A percentile compares a stretch with the other conserved stretches of the same genome.
Conservation (phyloP, 2,888 invertebrate genomes). For the Torymus auratus region DNA sequence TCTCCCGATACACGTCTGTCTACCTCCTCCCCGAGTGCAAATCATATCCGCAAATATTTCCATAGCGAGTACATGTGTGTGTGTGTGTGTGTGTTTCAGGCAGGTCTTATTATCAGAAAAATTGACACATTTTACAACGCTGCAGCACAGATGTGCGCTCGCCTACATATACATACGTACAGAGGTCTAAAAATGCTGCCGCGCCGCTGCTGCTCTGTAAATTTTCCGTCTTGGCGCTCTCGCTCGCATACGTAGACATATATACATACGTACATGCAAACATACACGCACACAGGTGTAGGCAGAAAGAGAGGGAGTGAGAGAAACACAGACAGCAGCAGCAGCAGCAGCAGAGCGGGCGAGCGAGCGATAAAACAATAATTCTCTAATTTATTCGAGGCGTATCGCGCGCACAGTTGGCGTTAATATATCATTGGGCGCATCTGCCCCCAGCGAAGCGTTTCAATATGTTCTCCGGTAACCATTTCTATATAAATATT, state of each 20-base stretch:
- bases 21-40: constrained; percentile 5
- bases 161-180: too few relatives aligned
- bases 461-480: constrained; percentile 74
- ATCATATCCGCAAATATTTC: constrained; percentile 43
- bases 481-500: constrained; percentile 72
- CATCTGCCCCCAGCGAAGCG: constrained; percentile 75
- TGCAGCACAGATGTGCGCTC: constrained; percentile 29
- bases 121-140: constrained; percentile 26
- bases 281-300: too few relatives aligned
- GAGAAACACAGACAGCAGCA: not conserved
- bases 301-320: not conserved
- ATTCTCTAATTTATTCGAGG: constrained; percentile 76
- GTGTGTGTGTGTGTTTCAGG: not conserved
- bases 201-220: constrained; percentile 2
- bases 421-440: constrained; percentile 76
- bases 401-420: constrained; percentile 75
- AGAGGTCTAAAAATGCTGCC: constrained; percentile 9
- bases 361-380: constrained; percentile 74
- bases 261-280: too few relatives aligned
- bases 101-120: constrained; percentile 34
- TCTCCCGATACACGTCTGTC: not conserved
- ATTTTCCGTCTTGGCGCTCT: constrained; percentile 43
- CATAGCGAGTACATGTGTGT: not conserved
- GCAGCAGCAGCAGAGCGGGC: constrained; percentile 47
- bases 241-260: not conserved